A percentile compares a stretch with the other conserved stretches of the same genome.
Conservation (phyloP, 2,113 vertebrate genomes). For the Nannobrachium achirus region DNA sequence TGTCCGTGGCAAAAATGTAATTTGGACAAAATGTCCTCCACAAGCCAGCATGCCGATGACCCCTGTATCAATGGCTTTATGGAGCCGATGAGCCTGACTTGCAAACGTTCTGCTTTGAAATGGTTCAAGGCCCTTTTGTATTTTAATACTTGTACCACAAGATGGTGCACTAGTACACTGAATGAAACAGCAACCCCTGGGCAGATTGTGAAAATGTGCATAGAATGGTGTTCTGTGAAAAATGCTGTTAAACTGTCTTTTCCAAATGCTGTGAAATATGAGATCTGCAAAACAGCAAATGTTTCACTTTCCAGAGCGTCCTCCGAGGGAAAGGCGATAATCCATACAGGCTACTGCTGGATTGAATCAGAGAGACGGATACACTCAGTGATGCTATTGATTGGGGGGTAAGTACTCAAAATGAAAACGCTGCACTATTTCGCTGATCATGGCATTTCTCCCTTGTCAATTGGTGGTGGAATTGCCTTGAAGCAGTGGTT, state of each 20-base stretch:
- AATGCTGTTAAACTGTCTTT: neutral
- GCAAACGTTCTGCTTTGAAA: too few species aligned
- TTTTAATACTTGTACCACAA: conserved; percentile 45
- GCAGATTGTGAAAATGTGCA: neutral
- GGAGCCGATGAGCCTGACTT: too few species aligned
- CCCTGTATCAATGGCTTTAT: too few species aligned
- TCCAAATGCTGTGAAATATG: neutral
- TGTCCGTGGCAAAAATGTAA: too few species aligned
- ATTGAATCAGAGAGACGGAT: conserved; percentile 52
- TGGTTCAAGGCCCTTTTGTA: neutral
- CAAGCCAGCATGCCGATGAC: too few species aligned
- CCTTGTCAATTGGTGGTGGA: conserved; percentile 27
- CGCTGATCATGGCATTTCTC: conserved; percentile 63
- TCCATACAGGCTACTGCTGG: conserved; percentile 27
- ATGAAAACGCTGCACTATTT: conserved; percentile 71
- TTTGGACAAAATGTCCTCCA: too few species aligned
- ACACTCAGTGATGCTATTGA: conserved; percentile 69
- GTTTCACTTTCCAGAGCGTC: neutral
- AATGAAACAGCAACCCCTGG: neutral
- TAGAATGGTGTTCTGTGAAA: neutral
- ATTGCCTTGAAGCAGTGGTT: conserved; percentile 13
- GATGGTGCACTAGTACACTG: conserved; percentile 50
- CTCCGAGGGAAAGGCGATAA: neutral
- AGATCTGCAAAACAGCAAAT: conserved; percentile 13
- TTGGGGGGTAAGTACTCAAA: conserved; percentile 67